Conservation (phyloP, 2,113 vertebrate species). For the Pangasianodon hypophthalmus region DNA sequence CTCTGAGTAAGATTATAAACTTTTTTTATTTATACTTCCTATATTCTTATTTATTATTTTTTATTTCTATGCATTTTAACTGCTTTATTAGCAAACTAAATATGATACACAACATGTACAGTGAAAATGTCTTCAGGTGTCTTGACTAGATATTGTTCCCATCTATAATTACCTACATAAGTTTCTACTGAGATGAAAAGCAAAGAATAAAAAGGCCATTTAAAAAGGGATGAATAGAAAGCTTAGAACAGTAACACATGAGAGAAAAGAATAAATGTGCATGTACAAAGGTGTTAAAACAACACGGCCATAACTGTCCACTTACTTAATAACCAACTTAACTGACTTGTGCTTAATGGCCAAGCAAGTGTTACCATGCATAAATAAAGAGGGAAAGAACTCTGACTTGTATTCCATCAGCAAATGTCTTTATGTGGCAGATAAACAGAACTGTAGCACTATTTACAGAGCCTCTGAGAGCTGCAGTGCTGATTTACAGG, state of each 20-base stretch:
- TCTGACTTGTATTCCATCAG: constrained; percentile 3
- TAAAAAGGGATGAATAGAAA: not conserved
- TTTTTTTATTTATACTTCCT: not conserved
- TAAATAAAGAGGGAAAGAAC: not conserved
- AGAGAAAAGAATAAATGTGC: not conserved
- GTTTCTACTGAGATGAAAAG: not conserved
- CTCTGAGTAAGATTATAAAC: not conserved
- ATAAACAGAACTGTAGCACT: not conserved
- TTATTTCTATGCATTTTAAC: not conserved
- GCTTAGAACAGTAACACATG: not conserved
- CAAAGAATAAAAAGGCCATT: not conserved
- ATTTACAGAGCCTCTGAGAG: constrained; percentile 20
- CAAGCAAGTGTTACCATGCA: not conserved
- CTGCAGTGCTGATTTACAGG: not conserved
- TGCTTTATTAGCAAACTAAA: not conserved
- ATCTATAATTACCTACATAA: not conserved
- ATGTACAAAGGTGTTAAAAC: not conserved
- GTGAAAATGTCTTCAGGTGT: not conserved
- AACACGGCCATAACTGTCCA: constrained; percentile 7
- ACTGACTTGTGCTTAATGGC: constrained; percentile 26
- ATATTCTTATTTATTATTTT: not conserved
- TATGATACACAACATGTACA: not conserved
- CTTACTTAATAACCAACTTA: constrained; percentile 39
- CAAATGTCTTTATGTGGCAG: not conserved
- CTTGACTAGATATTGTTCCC: not conserved